phyloP scores from a whole-genome alignment of 2,797 vertebrate genomes.

The Brotogeris chrysoptera region DNA sequence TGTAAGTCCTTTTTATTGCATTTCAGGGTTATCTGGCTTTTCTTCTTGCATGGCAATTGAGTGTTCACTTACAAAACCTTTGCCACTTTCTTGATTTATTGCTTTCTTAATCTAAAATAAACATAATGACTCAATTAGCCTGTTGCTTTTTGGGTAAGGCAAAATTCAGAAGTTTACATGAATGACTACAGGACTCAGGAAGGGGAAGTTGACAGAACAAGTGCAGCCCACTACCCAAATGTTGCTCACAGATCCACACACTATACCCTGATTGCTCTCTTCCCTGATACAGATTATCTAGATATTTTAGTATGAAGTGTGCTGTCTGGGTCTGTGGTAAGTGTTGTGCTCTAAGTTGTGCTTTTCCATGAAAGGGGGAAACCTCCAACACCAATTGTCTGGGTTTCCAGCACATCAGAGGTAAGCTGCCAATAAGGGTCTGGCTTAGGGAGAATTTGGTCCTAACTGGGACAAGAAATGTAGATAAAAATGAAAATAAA shows the following conservation, averaged over 20 bases:
- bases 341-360: background rate
- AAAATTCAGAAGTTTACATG: background rate
- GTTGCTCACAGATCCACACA: background rate
- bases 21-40: slow-evolving; percentile 6
- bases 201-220: background rate
- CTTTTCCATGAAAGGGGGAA: background rate
- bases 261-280: background rate
- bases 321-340: background rate
- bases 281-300: background rate
- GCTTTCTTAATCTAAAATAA: slow-evolving; percentile 31
- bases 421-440: background rate
- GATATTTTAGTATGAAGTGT: background rate
- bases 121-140: background rate
- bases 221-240: background rate
- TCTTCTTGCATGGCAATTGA: background rate
- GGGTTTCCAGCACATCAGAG: background rate
- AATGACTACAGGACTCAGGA: background rate
- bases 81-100: slow-evolving; percentile 17
- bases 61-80: background rate
- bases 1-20: slow-evolving; percentile 18
- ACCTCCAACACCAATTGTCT: background rate
- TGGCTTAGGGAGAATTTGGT: background rate
- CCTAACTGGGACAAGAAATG: background rate
- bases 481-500: slow-evolving; percentile 32
- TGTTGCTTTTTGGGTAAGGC: background rate